Conservation (phyloP, 2,888 invertebrate species). For the Sialis lutaria region DNA sequence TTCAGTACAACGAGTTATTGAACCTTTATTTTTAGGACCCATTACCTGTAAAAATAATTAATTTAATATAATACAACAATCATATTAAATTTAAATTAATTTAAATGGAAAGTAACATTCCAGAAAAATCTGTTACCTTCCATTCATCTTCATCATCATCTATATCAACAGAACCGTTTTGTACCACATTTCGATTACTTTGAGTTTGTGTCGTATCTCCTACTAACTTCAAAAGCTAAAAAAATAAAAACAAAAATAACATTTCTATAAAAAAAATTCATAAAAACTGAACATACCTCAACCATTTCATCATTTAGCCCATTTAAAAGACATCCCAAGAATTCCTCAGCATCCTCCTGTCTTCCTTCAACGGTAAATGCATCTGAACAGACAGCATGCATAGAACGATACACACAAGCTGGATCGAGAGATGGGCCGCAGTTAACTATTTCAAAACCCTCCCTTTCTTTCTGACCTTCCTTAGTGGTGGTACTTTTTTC, state of each 20-base stretch:
- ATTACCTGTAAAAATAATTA: constrained; percentile 38
- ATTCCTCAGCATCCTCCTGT: constrained; percentile 96
- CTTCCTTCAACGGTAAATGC: constrained; percentile 65
- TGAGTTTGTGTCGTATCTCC: constrained; percentile 17
- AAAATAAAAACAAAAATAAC: constrained; percentile 10
- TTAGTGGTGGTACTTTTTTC: constrained; percentile 26
- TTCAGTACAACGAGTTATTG: constrained; percentile 70
- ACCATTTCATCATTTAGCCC: constrained; percentile 94
- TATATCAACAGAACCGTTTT: constrained; percentile 26
- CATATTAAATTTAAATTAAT: not conserved
- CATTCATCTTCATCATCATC: constrained; percentile 44
- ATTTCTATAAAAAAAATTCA: no score
- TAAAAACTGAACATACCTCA: constrained; percentile 36
- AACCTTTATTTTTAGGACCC: constrained; percentile 75
- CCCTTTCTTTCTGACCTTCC: constrained; percentile 11
- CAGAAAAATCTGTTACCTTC: constrained; percentile 32
- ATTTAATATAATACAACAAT: constrained; percentile 1
- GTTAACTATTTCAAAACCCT: constrained; percentile 26
- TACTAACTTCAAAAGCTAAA: constrained; percentile 33
- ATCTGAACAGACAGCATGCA: constrained; percentile 56
- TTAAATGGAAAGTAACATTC: not conserved
- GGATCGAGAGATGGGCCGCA: constrained; percentile 80
- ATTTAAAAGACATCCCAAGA: constrained; percentile 81
- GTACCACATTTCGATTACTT: constrained; percentile 11
- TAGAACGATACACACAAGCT: constrained; percentile 67